Evolutionary conservation across 2,888 invertebrate genomes (phyloP).

Genomic region (Drosophila prolongata): DNA sequence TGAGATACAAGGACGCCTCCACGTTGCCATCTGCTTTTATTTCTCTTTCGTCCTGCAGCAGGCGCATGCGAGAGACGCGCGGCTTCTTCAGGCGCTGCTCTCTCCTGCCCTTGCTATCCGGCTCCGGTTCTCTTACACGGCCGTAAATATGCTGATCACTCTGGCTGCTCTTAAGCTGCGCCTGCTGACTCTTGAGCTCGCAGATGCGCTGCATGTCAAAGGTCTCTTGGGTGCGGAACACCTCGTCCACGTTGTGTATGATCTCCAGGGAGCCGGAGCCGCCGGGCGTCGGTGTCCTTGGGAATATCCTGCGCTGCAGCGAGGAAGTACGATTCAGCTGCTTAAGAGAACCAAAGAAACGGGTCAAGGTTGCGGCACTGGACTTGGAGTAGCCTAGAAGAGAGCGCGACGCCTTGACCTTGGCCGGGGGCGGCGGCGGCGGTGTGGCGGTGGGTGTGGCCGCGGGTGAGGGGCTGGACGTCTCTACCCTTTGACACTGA

Average conservation of each 20-base stretch:
- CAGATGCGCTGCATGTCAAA: conserved; percentile 83
- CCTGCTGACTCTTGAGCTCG: conserved; percentile 77
- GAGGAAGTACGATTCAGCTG: conserved; percentile 66
- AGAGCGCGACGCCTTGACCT: conserved; percentile 49
- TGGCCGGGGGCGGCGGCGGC: conserved; percentile 5
- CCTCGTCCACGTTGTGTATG: conserved; percentile 83
- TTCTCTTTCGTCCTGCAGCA: conserved; percentile 31
- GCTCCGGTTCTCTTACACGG: conserved; percentile 53
- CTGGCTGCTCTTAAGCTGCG: conserved; percentile 68
- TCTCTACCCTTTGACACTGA: conserved; percentile 40
- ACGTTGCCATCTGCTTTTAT: neutral
- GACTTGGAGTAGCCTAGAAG: conserved; percentile 58
- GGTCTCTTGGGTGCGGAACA: conserved; percentile 82
- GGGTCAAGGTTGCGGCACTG: conserved; percentile 65
- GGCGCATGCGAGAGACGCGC: conserved; percentile 61
- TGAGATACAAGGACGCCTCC: conserved; percentile 62
- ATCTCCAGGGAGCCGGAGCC: conserved; percentile 74
- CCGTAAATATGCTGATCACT: conserved; percentile 84
- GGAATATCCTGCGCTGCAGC: conserved; percentile 61
- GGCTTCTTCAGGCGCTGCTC: conserved; percentile 45
- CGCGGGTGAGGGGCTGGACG: neutral
- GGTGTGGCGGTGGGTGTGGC: neutral
- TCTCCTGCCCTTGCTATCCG: neutral
- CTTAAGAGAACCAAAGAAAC: conserved; percentile 78
- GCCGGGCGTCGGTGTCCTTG: conserved; percentile 22